Percentiles rank a stretch among this genome's conserved stretches.
Conservation (phyloP, 2,797 vertebrate genomes). For the Leptoclinus maculatus region DNA sequence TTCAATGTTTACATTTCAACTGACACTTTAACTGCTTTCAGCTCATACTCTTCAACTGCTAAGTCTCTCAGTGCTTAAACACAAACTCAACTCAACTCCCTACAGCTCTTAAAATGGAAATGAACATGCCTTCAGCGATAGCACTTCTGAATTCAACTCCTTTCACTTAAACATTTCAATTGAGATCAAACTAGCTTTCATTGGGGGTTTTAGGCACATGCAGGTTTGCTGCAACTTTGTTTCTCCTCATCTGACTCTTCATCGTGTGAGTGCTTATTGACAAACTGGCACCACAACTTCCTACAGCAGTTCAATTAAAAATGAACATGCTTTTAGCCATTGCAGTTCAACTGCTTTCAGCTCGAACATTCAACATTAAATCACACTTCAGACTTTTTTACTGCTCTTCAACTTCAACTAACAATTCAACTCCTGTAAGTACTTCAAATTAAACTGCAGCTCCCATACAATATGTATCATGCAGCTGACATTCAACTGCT, state of each 20-base stretch:
- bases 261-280: background rate
- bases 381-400: background rate
- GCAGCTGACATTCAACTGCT: background rate
- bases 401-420: background rate
- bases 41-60: background rate
- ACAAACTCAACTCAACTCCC: background rate
- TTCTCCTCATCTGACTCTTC: background rate
- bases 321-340: background rate
- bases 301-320: background rate
- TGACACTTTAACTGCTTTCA: background rate
- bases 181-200: no score
- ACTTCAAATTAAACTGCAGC: background rate
- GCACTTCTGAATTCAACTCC: background rate
- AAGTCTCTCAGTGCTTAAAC: background rate
- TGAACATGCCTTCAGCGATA: background rate
- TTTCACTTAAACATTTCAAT: background rate
- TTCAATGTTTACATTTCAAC: background rate
- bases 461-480: background rate
- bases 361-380: background rate
- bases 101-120: background rate
- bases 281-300: background rate
- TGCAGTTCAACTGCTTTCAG: background rate
- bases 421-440: background rate
- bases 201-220: background rate
- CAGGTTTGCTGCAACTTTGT: background rate